Evolutionary conservation across 2,797 vertebrate genomes (phyloP).

Genomic region (Peromyscus aztecus): DNA sequence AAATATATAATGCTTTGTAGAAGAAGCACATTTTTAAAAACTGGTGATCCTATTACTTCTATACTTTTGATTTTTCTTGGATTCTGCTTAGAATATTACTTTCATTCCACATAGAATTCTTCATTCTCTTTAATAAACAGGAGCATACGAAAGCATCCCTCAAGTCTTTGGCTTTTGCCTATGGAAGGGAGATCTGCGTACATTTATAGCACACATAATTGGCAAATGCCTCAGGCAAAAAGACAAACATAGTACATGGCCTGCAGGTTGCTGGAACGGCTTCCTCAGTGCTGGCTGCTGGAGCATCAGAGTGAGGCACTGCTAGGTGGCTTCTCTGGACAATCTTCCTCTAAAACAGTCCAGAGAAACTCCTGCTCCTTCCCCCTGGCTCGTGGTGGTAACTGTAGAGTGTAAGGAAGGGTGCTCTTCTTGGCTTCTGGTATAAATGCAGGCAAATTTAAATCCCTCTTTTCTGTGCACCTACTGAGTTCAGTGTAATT

Average conservation of each 20-base stretch:
- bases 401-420: not conserved
- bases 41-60: not conserved
- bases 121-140: conserved; percentile 53
- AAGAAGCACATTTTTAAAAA: not conserved
- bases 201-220: conserved; percentile 73
- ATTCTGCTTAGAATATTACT: conserved; percentile 27
- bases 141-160: not conserved
- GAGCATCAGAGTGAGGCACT: conserved; percentile 29
- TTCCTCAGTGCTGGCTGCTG: not conserved
- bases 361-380: not conserved
- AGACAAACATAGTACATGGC: conserved; percentile 80
- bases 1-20: not conserved
- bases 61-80: conserved; percentile 19
- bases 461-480: not conserved
- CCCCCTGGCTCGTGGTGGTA: not conserved
- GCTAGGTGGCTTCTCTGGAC: conserved; percentile 28
- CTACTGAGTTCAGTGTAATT: not conserved
- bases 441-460: not conserved
- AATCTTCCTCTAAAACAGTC: conserved; percentile 16
- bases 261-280: conserved; percentile 67
- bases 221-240: conserved; percentile 76
- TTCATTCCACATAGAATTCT: not conserved
- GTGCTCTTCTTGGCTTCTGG: not conserved
- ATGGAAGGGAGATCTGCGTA: conserved; percentile 39
- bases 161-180: conserved; percentile 33